Conservation (phyloP, 53 echinoderm and acorn worm genomes). For the Zoroaster sp. region DNA sequence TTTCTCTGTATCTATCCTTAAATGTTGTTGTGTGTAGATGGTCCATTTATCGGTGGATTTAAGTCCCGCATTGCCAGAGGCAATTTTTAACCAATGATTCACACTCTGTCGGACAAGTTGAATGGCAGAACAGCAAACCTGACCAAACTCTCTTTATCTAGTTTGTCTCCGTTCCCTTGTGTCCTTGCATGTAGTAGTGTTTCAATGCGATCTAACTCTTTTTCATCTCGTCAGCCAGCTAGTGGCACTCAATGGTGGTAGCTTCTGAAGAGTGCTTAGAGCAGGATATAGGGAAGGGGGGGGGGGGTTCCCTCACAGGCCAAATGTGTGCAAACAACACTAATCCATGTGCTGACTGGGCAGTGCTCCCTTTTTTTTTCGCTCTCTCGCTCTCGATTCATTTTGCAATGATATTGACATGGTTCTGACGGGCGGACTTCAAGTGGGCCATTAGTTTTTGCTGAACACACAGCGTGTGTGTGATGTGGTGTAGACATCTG, state of each 20-base stretch:
- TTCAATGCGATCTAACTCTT: not conserved
- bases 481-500: not conserved
- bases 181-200: not conserved
- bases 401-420: not conserved
- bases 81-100: not conserved
- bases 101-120: slow-evolving; percentile 35
- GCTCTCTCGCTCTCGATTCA: not conserved
- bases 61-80: not conserved
- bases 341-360: not conserved
- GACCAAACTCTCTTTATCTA: no score
- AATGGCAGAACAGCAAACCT: slow-evolving; percentile 13
- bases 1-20: not conserved
- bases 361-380: not conserved
- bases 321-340: not conserved
- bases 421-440: not conserved
- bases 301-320: not conserved
- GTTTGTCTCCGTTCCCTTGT: not conserved
- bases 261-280: not conserved
- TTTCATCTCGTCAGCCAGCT: not conserved
- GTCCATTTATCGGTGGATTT: not conserved
- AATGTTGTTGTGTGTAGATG: not conserved
- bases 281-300: not conserved
- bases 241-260: not conserved
- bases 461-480: not conserved
- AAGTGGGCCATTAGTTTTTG: slow-evolving; percentile 31